Evolutionary conservation across 2,797 vertebrate genomes (phyloP).

Genomic region (Parotocinclus haroldoi): DNA sequence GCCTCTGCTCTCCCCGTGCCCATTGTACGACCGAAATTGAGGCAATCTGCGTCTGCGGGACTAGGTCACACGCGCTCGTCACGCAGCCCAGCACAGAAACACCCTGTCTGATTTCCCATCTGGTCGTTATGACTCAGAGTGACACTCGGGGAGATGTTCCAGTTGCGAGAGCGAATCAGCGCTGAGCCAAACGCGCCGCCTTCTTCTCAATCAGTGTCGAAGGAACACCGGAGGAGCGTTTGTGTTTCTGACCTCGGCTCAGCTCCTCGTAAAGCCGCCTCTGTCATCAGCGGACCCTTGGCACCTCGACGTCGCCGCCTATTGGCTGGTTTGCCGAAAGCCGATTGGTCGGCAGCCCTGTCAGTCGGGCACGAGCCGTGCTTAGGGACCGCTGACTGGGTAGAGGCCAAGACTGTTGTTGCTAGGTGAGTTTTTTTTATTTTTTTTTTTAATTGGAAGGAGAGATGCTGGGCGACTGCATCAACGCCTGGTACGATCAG

Average conservation of each 20-base stretch:
- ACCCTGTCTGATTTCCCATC: constrained; percentile 18
- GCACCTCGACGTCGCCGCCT: constrained; percentile 32
- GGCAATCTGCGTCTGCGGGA: not conserved
- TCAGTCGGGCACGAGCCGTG: constrained; percentile 26
- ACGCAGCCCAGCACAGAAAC: constrained; percentile 1
- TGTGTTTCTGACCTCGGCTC: constrained; percentile 26
- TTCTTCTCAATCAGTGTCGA: not conserved
- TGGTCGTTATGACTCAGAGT: constrained; percentile 15
- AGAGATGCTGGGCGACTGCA: not conserved
- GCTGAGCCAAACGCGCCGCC: constrained; percentile 15
- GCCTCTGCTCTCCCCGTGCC: not conserved
- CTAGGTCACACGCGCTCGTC: not conserved
- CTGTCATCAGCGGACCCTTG: constrained; percentile 46
- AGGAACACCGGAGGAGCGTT: not conserved
- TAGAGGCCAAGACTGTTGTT: constrained; percentile 62
- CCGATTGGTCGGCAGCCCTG: constrained; percentile 44
- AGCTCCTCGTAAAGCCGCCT: constrained; percentile 37
- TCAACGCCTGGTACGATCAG: not conserved
- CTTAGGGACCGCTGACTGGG: constrained; percentile 46
- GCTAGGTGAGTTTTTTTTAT: constrained; percentile 67
- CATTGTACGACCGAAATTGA: not conserved
- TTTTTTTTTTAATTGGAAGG: constrained; percentile 23
- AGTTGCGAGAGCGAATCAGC: constrained; percentile 12
- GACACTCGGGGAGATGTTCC: constrained; percentile 8
- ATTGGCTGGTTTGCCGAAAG: constrained; percentile 35